Evolutionary conservation across 2,113 vertebrate genomes (phyloP).

Genomic region (Vombatus ursinus): DNA sequence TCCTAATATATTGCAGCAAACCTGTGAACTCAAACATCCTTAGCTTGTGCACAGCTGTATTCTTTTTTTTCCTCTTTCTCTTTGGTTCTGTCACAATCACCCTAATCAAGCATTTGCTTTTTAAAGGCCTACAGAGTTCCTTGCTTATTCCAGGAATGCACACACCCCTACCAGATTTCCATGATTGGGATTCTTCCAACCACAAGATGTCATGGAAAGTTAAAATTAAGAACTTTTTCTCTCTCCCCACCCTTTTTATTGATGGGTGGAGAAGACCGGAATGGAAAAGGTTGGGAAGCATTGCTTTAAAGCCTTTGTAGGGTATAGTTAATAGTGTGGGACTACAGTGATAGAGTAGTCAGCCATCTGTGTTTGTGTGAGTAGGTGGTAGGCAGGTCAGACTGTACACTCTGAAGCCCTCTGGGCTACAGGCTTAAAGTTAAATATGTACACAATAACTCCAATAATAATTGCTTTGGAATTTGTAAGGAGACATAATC

Average conservation of each 20-base stretch:
- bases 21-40: background rate
- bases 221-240: background rate
- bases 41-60: constrained; percentile 22
- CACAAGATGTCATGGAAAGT: background rate
- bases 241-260: background rate
- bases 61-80: background rate
- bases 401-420: background rate
- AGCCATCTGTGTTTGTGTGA: background rate
- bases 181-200: background rate
- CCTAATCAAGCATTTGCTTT: background rate
- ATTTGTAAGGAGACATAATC: background rate
- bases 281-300: constrained; percentile 11
- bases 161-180: background rate
- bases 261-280: constrained; percentile 4
- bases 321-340: constrained; percentile 4
- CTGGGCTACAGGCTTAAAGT: background rate
- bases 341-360: background rate
- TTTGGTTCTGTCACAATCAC: constrained; percentile 1
- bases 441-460: constrained; percentile 30
- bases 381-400: background rate
- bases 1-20: constrained; percentile 28
- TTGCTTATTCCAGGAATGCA: constrained; percentile 22
- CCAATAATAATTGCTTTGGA: background rate
- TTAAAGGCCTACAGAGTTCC: background rate
- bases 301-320: background rate